Evolutionary conservation across 1,140 invertebrate genomes (phyloP).

Genomic region (Hyles euphorbiae): DNA sequence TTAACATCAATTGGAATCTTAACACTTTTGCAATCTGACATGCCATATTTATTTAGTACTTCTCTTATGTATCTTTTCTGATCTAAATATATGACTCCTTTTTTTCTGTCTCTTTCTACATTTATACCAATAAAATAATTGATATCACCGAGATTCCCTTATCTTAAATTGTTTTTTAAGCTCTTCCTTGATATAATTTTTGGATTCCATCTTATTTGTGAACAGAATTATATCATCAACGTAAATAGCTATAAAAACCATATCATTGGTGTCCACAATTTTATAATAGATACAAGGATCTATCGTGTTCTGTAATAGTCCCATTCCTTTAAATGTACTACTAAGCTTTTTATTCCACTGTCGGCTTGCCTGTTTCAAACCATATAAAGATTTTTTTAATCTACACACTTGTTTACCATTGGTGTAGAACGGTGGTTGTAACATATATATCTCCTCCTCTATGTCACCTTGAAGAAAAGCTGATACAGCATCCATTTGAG

Average conservation of each 20-base stretch:
- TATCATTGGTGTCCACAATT: constrained; percentile 17
- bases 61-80: constrained; percentile 4
- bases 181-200: no score
- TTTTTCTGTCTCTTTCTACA: constrained; percentile 28
- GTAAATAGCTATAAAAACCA: constrained; percentile 23
- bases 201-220: no score
- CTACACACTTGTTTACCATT: constrained; percentile 41
- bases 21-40: constrained; percentile 4
- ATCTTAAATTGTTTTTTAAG: constrained; percentile 24
- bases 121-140: constrained; percentile 29
- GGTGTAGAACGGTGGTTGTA: constrained; percentile 42
- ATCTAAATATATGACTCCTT: no score
- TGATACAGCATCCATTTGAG: constrained; percentile 33
- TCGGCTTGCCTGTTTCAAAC: constrained; percentile 51
- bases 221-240: constrained; percentile 9
- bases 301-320: constrained; percentile 11
- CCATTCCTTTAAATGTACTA: constrained; percentile 22
- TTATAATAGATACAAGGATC: constrained; percentile 30
- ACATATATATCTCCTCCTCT: constrained; percentile 62
- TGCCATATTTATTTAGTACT: constrained; percentile 3
- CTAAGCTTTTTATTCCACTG: constrained; percentile 33
- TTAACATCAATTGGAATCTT: constrained; percentile 1
- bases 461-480: constrained; percentile 66
- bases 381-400: constrained; percentile 60
- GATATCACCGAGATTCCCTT: constrained; percentile 27